Evolutionary conservation across 2,113 vertebrate genomes (phyloP).

Genomic region (Hypanus sabinus): DNA sequence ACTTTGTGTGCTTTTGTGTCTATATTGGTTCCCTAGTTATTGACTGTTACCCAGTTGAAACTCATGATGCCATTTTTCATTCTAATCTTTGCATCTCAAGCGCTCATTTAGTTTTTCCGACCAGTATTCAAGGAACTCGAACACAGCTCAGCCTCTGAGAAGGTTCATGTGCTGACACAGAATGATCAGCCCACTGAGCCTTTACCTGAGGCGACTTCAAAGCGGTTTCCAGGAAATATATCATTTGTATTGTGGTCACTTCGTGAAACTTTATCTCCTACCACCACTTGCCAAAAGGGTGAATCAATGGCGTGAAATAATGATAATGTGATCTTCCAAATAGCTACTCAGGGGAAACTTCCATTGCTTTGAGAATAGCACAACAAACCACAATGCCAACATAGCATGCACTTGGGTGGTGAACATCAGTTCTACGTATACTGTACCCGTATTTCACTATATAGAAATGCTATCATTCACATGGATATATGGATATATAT

Average conservation of each 20-base stretch:
- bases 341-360: neutral
- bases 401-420: neutral
- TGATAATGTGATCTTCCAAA: neutral
- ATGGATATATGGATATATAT: too few species aligned
- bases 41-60: neutral
- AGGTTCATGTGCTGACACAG: too few species aligned
- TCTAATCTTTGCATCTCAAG: neutral
- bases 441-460: too few species aligned
- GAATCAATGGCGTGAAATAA: neutral
- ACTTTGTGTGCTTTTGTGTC: neutral
- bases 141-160: neutral
- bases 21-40: neutral
- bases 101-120: neutral
- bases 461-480: too few species aligned
- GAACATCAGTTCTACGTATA: too few species aligned
- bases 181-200: too few species aligned
- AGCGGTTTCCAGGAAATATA: neutral
- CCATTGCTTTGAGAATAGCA: neutral
- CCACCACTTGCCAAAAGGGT: neutral
- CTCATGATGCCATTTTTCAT: neutral
- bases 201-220: neutral
- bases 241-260: neutral
- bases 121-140: neutral
- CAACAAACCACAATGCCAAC: neutral
- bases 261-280: neutral